These are phyloP conservation scores for Protobothrops flavoviridis DNA, from an alignment of 2,113 vertebrate genomes.

Conservation along the genomic window DNA sequence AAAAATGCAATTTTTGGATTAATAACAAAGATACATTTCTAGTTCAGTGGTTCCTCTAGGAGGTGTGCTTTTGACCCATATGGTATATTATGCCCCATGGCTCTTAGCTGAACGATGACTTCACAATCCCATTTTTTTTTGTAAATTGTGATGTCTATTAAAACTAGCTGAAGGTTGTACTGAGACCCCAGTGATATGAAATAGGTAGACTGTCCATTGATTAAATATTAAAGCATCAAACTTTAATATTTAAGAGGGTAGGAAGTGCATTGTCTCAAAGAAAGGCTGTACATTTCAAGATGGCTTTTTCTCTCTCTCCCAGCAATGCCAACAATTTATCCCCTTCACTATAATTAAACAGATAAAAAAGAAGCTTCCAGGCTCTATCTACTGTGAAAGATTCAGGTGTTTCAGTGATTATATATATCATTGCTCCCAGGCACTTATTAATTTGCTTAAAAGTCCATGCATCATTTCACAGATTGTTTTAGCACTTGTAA, in stretches of 20 bases:
- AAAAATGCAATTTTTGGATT: slow-evolving; percentile 84
- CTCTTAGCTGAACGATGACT: slow-evolving; percentile 69
- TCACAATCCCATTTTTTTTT: slow-evolving; percentile 66
- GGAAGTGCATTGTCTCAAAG: slow-evolving; percentile 50
- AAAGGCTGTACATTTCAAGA: slow-evolving; percentile 60
- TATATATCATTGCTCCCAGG: slow-evolving; percentile 42
- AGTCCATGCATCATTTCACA: slow-evolving; percentile 54
- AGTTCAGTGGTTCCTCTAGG: slow-evolving; percentile 71
- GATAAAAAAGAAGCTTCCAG: slow-evolving; percentile 55
- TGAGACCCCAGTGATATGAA: slow-evolving; percentile 69
- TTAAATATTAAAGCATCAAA: slow-evolving; percentile 73
- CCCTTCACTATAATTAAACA: slow-evolving; percentile 50
- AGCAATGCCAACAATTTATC: slow-evolving; percentile 28
- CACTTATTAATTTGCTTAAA: slow-evolving; percentile 54
- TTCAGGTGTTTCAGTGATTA: slow-evolving; percentile 45
- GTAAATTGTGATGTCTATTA: slow-evolving; percentile 72
- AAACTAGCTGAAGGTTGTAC: slow-evolving; percentile 65
- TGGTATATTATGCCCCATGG: slow-evolving; percentile 81
- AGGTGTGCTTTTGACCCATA: slow-evolving; percentile 73
- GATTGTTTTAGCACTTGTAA: slow-evolving; percentile 58
- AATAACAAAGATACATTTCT: slow-evolving; percentile 75
- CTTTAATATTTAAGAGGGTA: slow-evolving; percentile 71
- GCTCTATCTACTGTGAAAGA: slow-evolving; percentile 55
- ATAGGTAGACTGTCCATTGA: slow-evolving; percentile 63
- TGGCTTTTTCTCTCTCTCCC: slow-evolving; percentile 40